phyloP scores from a whole-genome alignment of 1,140 invertebrate genomes.

The Neoseiulus cucumeris region DNA sequence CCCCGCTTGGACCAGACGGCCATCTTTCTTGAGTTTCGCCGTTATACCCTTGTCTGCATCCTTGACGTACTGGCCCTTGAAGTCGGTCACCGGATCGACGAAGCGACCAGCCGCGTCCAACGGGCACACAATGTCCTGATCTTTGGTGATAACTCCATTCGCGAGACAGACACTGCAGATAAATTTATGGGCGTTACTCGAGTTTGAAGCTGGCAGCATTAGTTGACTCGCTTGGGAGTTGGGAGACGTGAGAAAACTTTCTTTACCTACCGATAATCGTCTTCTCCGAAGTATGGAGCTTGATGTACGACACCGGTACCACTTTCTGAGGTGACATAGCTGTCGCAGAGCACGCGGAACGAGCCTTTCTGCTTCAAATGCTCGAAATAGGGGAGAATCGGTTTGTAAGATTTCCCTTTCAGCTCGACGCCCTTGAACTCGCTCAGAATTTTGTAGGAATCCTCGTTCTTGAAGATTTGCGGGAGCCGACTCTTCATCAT shows the following conservation, averaged over 20 bases:
- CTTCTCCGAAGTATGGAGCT: conserved; percentile 93
- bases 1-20: conserved; percentile 49
- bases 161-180: conserved; percentile 52
- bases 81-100: conserved; percentile 62
- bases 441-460: conserved; percentile 48
- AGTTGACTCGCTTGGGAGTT: no score
- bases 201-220: no score
- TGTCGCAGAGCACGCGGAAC: conserved; percentile 65
- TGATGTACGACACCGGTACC: conserved; percentile 99
- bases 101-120: conserved; percentile 79
- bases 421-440: conserved; percentile 62
- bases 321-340: conserved; percentile 84
- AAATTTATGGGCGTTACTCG: not conserved
- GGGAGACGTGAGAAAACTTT: not conserved
- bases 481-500: conserved; percentile 66
- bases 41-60: conserved; percentile 67
- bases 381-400: conserved; percentile 74
- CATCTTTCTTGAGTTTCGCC: conserved; percentile 51
- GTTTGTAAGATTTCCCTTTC: conserved; percentile 63
- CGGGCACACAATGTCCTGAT: conserved; percentile 76
- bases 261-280: not conserved
- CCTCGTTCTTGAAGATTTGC: conserved; percentile 52
- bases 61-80: conserved; percentile 78
- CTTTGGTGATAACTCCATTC: conserved; percentile 56
- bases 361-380: conserved; percentile 42